Evolutionary conservation across 92 coral and sea anemone genomes (phyloP), one percentile per base, ranked within the genome.

Genomic region (Parazoanthus atlanticus): DNA sequence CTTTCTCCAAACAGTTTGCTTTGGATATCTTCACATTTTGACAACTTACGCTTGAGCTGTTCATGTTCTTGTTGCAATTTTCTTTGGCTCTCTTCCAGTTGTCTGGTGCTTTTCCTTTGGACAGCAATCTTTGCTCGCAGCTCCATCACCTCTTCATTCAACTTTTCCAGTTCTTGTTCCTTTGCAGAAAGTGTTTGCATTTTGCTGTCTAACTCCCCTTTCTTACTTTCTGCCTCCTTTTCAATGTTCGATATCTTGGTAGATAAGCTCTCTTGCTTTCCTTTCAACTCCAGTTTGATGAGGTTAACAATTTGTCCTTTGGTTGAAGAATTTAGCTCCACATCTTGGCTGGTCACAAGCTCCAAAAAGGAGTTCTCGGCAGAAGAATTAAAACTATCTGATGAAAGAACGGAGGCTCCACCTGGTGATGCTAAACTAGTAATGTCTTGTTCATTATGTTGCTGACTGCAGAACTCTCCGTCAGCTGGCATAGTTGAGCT

Each of bases 331-430:
- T 75, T 75, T 10, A 75, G 79, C 26, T 75, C 79, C 12, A 75
- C 79, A 75, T 75, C 79, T n/a, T 75, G 79, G 43, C 79, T 75
- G 10, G 79, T 75, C 40, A 75, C 79, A 75, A 75, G 79, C 43
- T 75, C 79, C 26, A 75, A 38, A 38, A 75, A 75, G 8, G 79
- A 75, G 43, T 75, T 75, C 79, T 75, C 79, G 12, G 49, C 30
- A 21, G 79, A n/a, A 3, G 46, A 75, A 32, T 33, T 75, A 38
- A 75, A 75, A 26, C 79, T 75, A 41, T 75, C 79, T 75, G 79
- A 75, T 33, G 79, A 75, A 75, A 75, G 79, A 33, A 75, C 30
- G 0, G 79, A 75, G 15, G 79, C 79, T 2, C n/a, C 79, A 75
- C 52, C 13, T 75, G 79, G 79, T 3, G 79, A 75, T 36, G 52